A percentile compares a stretch with the other conserved stretches of the same genome.
Evolutionary conservation across 1,140 invertebrate genomes (phyloP).

Genomic region (Zaprionus vittiger): DNA sequence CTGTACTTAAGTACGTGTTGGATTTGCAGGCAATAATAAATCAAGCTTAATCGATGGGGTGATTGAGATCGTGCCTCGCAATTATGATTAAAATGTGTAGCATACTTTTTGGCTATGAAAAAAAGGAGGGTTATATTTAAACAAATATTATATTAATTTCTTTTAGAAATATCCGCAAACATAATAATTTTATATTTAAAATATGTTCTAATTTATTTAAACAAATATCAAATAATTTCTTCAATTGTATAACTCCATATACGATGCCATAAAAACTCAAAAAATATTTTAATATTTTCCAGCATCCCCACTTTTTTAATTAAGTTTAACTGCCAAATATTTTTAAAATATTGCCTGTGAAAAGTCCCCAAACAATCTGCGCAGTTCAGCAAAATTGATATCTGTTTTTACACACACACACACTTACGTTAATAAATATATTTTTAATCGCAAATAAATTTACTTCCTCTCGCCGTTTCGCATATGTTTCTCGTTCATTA

Average conservation of each 20-base stretch:
- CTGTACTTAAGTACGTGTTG: background rate
- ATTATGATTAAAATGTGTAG: background rate
- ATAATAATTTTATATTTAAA: too few relatives aligned
- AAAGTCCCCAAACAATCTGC: background rate
- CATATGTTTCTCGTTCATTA: constrained; percentile 8
- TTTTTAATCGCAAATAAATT: constrained; percentile 7
- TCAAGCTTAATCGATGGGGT: background rate
- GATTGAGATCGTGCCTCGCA: background rate
- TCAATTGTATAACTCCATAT: too few relatives aligned
- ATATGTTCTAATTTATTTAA: background rate
- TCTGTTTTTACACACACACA: background rate
- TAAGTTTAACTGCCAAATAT: background rate
- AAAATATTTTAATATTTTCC: too few relatives aligned
- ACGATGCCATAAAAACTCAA: too few relatives aligned
- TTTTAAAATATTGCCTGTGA: background rate
- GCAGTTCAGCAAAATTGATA: background rate
- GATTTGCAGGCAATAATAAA: constrained; percentile 2
- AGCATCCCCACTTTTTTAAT: background rate
- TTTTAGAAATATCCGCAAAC: too few relatives aligned
- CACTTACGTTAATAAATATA: background rate
- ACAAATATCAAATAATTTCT: background rate
- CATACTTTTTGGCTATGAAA: background rate
- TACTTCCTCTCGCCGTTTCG: background rate
- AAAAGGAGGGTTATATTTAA: too few relatives aligned
- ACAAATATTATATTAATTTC: too few relatives aligned